phyloP scores from a whole-genome alignment of 2,797 vertebrate genomes.

The Falco cherrug region DNA sequence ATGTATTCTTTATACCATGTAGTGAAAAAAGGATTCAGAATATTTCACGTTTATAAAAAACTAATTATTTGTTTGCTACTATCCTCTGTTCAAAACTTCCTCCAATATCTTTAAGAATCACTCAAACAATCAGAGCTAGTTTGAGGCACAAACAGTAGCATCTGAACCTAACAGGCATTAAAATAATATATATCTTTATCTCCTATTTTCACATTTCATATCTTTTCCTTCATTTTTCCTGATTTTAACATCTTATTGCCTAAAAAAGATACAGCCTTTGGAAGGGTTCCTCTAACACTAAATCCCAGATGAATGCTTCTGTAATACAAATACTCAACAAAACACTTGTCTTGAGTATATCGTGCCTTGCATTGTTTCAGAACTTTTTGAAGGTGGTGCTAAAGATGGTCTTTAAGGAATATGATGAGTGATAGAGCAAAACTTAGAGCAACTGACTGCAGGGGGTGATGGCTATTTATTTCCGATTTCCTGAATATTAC shows the following conservation, averaged over 20 bases:
- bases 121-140: neutral
- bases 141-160: neutral
- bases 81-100: neutral
- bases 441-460: neutral
- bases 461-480: neutral
- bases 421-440: neutral
- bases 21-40: neutral
- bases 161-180: neutral
- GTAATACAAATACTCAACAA: neutral
- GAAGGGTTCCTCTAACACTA: neutral
- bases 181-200: neutral
- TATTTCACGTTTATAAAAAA: neutral
- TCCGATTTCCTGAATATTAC: neutral
- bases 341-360: neutral
- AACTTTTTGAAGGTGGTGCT: neutral
- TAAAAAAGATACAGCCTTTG: neutral
- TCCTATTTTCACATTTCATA: neutral
- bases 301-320: neutral
- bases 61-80: neutral
- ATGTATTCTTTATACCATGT: neutral
- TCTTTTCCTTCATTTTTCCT: neutral
- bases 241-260: neutral
- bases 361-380: neutral
- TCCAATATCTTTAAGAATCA: neutral
- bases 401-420: neutral